These are phyloP conservation scores for Phainopepla nitens DNA, from an alignment of 2,113 vertebrate species.

Conservation along the genomic window DNA sequence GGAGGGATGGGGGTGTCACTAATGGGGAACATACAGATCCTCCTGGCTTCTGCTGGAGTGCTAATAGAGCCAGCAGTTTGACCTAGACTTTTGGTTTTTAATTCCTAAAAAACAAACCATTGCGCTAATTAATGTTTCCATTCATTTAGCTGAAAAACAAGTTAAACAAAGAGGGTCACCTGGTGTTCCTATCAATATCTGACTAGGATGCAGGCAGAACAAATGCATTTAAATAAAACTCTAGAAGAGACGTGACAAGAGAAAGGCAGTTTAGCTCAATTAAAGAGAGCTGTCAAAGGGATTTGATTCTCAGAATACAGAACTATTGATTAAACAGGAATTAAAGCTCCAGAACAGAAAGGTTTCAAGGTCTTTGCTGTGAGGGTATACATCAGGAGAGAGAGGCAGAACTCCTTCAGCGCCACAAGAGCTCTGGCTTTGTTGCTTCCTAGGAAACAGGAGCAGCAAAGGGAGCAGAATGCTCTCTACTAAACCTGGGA, in stretches of 20 bases:
- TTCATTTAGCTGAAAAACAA: conserved; percentile 41
- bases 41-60: background rate
- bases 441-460: conserved; percentile 50
- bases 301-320: conserved; percentile 51
- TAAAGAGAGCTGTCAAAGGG: conserved; percentile 44
- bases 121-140: conserved; percentile 49
- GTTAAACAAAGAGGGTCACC: conserved; percentile 55
- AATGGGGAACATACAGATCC: conserved; percentile 13
- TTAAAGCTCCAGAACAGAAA: conserved; percentile 40
- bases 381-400: conserved; percentile 15
- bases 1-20: conserved; percentile 24
- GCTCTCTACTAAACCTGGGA: background rate
- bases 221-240: conserved; percentile 30
- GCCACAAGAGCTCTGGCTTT: background rate
- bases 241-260: conserved; percentile 40
- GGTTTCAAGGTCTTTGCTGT: conserved; percentile 47
- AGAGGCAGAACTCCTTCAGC: conserved; percentile 2
- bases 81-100: background rate
- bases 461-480: conserved; percentile 27
- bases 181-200: background rate
- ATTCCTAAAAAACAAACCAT: background rate
- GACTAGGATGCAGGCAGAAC: conserved; percentile 11
- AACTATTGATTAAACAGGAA: conserved; percentile 46
- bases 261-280: conserved; percentile 53
- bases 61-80: background rate